phyloP scores from a whole-genome alignment of 2,113 vertebrate genomes.

The Bos taurus region ARS-UCD2.0 NC_037337.1:96754001-96754500 shows the following conservation, averaged over 20 bases:
- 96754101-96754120: not conserved
- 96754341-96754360: not conserved
- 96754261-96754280: not conserved
- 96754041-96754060: not conserved
- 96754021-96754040: not conserved
- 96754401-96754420: not conserved
- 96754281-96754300: not conserved
- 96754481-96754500: not conserved
- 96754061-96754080: not conserved
- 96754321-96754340: not conserved
- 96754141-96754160: not conserved
- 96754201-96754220: not conserved
- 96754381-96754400: accelerated
- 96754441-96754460: not conserved
- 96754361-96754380: not conserved
- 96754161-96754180: not conserved
- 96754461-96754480: not conserved
- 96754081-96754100: not conserved
- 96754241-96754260: not conserved
- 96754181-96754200: not conserved
- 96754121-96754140: not conserved
- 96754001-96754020: not conserved
- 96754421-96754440: not conserved
- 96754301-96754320: not conserved
- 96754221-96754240: not conserved